Percentiles rank a stretch among this genome's conserved stretches.
These are phyloP conservation scores for Ennomos erosarius DNA, from an alignment of 2,888 invertebrate genomes.

Conservation along the genomic window DNA sequence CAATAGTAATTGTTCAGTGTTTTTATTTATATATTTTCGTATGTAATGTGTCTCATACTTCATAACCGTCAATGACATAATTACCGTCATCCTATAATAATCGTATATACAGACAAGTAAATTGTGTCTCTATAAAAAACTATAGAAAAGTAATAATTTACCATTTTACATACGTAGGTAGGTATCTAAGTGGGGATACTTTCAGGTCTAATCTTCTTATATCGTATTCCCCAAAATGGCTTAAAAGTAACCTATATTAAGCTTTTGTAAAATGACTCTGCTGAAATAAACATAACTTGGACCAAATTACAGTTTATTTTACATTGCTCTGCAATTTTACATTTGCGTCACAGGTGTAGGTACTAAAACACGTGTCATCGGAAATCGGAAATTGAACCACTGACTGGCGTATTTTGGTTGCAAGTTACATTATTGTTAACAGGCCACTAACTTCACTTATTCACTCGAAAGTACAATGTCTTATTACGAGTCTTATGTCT, in stretches of 20 bases:
- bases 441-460: not conserved
- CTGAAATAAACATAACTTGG: slow-evolving; percentile 4
- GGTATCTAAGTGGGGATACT: too few relatives aligned
- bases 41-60: too few relatives aligned
- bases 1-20: too few relatives aligned
- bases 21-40: too few relatives aligned
- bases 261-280: slow-evolving; percentile 1
- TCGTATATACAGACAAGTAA: too few relatives aligned
- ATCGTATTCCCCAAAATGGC: too few relatives aligned
- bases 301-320: slow-evolving; percentile 6
- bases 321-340: slow-evolving; percentile 9
- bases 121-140: too few relatives aligned
- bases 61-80: too few relatives aligned
- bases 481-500: not conserved
- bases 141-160: too few relatives aligned
- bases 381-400: not conserved
- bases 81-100: too few relatives aligned
- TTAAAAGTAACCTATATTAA: not conserved
- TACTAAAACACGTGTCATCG: slow-evolving; percentile 7
- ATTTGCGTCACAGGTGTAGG: slow-evolving; percentile 10
- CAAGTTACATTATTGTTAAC: slow-evolving; percentile 8
- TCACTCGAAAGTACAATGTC: not conserved
- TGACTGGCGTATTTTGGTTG: slow-evolving; percentile 12
- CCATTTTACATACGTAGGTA: too few relatives aligned
- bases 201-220: too few relatives aligned